These are phyloP conservation scores for Pholis gunnellus DNA, from an alignment of 2,113 vertebrate genomes.

Conservation along the genomic window DNA sequence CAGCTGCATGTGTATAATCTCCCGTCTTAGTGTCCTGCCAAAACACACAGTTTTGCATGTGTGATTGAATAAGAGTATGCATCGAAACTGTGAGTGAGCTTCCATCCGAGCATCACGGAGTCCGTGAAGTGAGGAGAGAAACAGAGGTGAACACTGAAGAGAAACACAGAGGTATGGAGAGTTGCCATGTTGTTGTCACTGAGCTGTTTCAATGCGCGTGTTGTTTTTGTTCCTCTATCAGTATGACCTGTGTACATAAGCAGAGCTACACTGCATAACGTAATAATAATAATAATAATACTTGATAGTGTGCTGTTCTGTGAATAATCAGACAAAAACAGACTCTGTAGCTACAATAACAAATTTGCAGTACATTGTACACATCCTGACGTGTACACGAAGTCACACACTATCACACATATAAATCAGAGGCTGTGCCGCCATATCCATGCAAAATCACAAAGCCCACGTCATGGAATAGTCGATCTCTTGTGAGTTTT, in stretches of 20 bases:
- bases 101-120: constrained; percentile 14
- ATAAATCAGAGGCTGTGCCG: neutral
- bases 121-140: constrained; percentile 39
- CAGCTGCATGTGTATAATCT: constrained; percentile 77
- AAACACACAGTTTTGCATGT: constrained; percentile 60
- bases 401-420: neutral
- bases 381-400: neutral
- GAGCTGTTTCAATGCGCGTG: constrained; percentile 4
- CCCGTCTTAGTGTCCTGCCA: constrained; percentile 76
- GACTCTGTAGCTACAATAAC: neutral
- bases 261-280: neutral
- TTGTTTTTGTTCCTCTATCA: constrained; percentile 21
- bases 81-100: constrained; percentile 32
- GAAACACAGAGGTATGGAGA: neutral
- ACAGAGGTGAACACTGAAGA: constrained; percentile 36
- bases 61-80: constrained; percentile 45
- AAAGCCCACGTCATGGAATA: neutral
- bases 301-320: neutral
- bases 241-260: neutral
- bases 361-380: neutral
- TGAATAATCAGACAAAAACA: neutral
- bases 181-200: constrained; percentile 5
- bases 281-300: too few species aligned
- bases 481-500: neutral
- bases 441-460: neutral